These are phyloP conservation scores for Lipophrys pholis DNA, from an alignment of 2,113 vertebrate genomes.

Conservation along the genomic window DNA sequence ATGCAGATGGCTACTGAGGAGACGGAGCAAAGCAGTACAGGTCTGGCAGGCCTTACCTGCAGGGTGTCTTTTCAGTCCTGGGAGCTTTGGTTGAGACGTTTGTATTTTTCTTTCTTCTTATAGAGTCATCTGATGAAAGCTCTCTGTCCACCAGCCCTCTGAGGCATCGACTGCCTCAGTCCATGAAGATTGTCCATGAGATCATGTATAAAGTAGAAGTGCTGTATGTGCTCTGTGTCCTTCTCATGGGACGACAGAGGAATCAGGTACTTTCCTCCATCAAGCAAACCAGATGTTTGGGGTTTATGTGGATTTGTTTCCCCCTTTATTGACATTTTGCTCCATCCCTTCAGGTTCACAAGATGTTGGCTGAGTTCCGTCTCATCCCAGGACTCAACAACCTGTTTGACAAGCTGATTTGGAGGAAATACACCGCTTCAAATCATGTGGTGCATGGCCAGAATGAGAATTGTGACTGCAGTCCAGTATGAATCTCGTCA, in stretches of 20 bases:
- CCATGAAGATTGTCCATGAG: slow-evolving; percentile 99
- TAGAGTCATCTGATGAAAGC: slow-evolving; percentile 95
- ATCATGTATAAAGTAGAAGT: slow-evolving; percentile 99
- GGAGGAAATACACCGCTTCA: slow-evolving; percentile 95
- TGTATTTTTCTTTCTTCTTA: not conserved
- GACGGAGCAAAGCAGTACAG: slow-evolving; percentile 94
- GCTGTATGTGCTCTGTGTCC: slow-evolving; percentile 95
- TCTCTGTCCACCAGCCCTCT: slow-evolving; percentile 90
- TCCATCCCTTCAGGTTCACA: slow-evolving; percentile 88
- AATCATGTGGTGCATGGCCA: slow-evolving; percentile 94
- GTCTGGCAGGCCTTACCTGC: slow-evolving; percentile 65
- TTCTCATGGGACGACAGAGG: slow-evolving; percentile 97
- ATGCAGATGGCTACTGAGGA: slow-evolving; percentile 98
- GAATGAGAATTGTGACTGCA: slow-evolving; percentile 99
- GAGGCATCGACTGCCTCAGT: slow-evolving; percentile 92
- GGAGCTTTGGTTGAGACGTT: not conserved
- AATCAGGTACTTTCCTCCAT: slow-evolving; percentile 87
- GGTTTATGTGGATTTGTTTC: not conserved
- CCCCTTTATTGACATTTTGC: not conserved
- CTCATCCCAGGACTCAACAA: slow-evolving; percentile 98
- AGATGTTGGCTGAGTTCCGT: slow-evolving; percentile 96
- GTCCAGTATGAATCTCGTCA: slow-evolving; percentile 84
- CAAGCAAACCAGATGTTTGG: no score
- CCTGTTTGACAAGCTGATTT: slow-evolving; percentile 98
- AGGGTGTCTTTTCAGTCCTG: not conserved